Percentiles rank a stretch among this genome's conserved stretches.
Conservation (phyloP, 2,113 vertebrate species). For the Arvicanthis niloticus region DNA sequence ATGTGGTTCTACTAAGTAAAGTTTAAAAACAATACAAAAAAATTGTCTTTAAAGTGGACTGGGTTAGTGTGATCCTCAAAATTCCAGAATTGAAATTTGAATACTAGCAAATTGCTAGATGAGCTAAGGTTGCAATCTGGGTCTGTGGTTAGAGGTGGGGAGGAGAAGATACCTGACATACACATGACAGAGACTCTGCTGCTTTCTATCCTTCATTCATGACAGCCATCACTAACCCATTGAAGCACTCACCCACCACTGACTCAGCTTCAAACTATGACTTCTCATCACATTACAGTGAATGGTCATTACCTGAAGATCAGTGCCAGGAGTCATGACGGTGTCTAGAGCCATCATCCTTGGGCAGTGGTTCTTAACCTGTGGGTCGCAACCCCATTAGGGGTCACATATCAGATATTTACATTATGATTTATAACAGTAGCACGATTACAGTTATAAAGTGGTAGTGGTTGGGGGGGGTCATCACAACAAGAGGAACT, state of each 20-base stretch:
- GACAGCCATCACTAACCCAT: not conserved
- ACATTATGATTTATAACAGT: not conserved
- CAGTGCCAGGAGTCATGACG: not conserved
- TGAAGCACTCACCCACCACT: not conserved
- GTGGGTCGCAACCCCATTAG: not conserved
- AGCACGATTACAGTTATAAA: not conserved
- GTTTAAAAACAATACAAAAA: not conserved
- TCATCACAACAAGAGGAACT: not conserved
- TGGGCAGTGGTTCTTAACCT: not conserved
- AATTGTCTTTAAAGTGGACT: slow-evolving; percentile 41
- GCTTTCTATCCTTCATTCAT: not conserved
- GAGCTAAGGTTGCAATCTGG: not conserved
- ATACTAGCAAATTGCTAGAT: not conserved
- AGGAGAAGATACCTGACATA: not conserved
- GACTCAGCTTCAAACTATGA: not conserved
- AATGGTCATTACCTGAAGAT: not conserved
- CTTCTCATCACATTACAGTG: not conserved
- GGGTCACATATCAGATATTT: not conserved
- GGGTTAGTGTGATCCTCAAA: not conserved
- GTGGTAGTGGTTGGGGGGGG: too few species aligned
- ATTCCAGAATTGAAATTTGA: not conserved
- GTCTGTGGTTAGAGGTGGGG: not conserved
- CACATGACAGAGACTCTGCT: not conserved
- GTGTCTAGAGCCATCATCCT: not conserved
- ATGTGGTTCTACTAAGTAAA: slow-evolving; percentile 21